A percentile compares a stretch with the other conserved stretches of the same genome.
phyloP scores from a whole-genome alignment of 2,888 invertebrate species.

The Lacanobia oleracea region DNA sequence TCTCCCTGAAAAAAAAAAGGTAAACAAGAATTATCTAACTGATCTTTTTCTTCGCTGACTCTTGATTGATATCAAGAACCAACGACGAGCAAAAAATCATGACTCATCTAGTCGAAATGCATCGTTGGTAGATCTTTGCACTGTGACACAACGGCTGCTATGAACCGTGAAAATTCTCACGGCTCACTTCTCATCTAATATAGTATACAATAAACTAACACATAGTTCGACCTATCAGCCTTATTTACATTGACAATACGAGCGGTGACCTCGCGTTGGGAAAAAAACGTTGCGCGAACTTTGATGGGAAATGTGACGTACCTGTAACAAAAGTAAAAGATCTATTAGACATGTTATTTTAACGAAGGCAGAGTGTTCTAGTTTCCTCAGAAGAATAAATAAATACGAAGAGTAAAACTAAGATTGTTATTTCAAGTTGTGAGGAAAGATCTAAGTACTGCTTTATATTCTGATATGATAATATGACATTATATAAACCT shows the following conservation, averaged over 20 bases:
- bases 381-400: neutral
- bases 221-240: constrained; percentile 67
- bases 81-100: constrained; percentile 5
- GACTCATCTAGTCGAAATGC: constrained; percentile 12
- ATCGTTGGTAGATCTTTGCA: constrained; percentile 43
- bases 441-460: too few relatives aligned
- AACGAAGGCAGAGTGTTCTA: neutral
- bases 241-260: constrained; percentile 70
- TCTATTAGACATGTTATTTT: constrained; percentile 51
- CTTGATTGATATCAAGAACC: constrained; percentile 14
- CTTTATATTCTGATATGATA: neutral
- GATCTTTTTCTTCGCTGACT: too few relatives aligned
- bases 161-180: constrained; percentile 75
- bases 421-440: neutral
- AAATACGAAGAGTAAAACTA: neutral
- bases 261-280: constrained; percentile 48
- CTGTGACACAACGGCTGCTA: constrained; percentile 65
- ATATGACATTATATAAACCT: too few relatives aligned
- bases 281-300: constrained; percentile 47
- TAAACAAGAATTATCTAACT: too few relatives aligned
- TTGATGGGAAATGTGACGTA: constrained; percentile 67
- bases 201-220: constrained; percentile 61
- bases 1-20: too few relatives aligned
- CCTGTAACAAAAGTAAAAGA: constrained; percentile 75
- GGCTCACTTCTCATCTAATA: constrained; percentile 80